Evolutionary conservation across 2,888 invertebrate species (phyloP).

Genomic region (Balanococcus diminutus): DNA sequence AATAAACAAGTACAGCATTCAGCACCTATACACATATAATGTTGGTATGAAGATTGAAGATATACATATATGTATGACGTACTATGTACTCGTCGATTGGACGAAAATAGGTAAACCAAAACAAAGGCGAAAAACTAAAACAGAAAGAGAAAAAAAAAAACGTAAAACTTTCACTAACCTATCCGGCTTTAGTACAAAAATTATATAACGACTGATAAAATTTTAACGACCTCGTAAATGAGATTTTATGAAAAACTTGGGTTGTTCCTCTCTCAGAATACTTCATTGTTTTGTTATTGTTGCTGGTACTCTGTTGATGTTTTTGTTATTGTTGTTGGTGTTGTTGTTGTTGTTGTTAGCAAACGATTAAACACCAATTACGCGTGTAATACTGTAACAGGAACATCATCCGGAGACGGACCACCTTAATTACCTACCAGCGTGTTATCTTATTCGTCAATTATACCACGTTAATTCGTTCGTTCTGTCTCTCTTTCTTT

Average conservation of each 20-base stretch:
- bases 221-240: not conserved
- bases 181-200: not conserved
- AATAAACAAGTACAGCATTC: too few species aligned
- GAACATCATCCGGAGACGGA: not conserved
- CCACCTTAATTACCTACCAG: not conserved
- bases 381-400: not conserved
- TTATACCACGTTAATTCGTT: too few species aligned
- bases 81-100: too few species aligned
- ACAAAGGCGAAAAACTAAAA: too few species aligned
- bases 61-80: too few species aligned
- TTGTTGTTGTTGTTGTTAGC: not conserved
- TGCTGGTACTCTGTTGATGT: not conserved
- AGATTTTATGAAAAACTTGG: not conserved
- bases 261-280: not conserved
- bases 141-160: too few species aligned
- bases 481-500: not conserved
- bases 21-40: too few species aligned
- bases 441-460: not conserved
- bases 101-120: too few species aligned
- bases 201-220: not conserved
- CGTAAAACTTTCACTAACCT: conserved; percentile 18
- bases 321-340: not conserved
- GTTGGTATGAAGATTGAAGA: too few species aligned
- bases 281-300: not conserved
- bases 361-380: not conserved